Percentiles rank a stretch among this genome's conserved stretches.
Evolutionary conservation across 2,113 vertebrate species (phyloP).

Genomic region (Tragelaphus scriptus): DNA sequence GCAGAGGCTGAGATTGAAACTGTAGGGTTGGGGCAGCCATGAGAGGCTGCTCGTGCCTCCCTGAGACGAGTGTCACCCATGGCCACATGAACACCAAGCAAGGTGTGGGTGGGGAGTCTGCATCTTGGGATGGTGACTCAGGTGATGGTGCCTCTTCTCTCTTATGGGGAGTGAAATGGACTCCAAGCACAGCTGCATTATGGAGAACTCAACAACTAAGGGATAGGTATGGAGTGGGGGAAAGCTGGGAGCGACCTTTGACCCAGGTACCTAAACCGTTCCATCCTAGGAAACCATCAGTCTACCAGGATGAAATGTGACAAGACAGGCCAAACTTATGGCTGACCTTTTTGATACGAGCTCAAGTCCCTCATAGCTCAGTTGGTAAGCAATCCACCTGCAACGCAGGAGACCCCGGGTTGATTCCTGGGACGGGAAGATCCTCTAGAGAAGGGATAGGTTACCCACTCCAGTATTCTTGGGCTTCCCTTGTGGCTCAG

Average conservation of each 20-base stretch:
- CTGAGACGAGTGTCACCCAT: neutral
- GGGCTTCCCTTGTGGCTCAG: neutral
- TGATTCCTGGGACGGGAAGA: accelerated
- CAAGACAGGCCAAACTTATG: neutral
- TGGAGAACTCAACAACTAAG: neutral
- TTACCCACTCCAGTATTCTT: neutral
- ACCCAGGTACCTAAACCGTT: neutral
- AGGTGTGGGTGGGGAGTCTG: neutral
- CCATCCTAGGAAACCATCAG: neutral
- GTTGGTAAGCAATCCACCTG: neutral
- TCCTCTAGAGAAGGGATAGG: accelerated
- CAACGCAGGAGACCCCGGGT: neutral
- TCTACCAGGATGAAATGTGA: neutral
- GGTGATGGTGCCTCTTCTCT: neutral
- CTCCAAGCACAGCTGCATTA: neutral
- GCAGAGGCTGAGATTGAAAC: neutral
- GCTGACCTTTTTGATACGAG: neutral
- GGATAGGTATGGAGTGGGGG: neutral
- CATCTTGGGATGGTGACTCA: neutral
- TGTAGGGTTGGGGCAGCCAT: too few relatives aligned
- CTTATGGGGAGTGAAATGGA: neutral
- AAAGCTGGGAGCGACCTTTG: neutral
- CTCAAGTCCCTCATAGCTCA: neutral
- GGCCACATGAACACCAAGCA: neutral
- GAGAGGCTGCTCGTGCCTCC: neutral